phyloP scores from a whole-genome alignment of 2,113 vertebrate genomes.

The Oreocharis arfaki region DNA sequence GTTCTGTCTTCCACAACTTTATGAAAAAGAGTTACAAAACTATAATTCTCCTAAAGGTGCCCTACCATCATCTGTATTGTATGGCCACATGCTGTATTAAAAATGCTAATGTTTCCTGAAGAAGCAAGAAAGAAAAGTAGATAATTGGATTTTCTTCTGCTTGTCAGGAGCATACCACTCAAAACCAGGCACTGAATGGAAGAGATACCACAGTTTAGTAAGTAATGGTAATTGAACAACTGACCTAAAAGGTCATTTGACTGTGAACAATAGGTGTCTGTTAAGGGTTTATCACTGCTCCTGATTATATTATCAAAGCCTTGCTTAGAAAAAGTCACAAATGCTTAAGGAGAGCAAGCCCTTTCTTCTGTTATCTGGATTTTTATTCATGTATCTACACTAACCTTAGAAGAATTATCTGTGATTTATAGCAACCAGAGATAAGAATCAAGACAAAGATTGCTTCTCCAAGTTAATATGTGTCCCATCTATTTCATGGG shows the following conservation, averaged over 20 bases:
- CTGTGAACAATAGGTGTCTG: not conserved
- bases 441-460: not conserved
- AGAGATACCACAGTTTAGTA: not conserved
- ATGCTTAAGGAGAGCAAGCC: not conserved
- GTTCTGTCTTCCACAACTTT: not conserved
- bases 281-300: not conserved
- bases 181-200: not conserved
- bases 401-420: not conserved
- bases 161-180: constrained; percentile 5
- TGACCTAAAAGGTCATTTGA: constrained; percentile 25
- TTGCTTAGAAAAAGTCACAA: not conserved
- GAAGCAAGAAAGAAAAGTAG: not conserved
- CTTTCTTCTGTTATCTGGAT: not conserved
- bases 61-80: not conserved
- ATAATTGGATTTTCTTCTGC: not conserved
- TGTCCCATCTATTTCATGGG: not conserved
- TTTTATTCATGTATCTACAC: not conserved
- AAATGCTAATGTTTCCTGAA: constrained; percentile 5
- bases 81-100: not conserved
- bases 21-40: not conserved
- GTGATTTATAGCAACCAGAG: not conserved
- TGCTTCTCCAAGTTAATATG: not conserved
- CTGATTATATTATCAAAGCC: not conserved
- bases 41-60: not conserved
- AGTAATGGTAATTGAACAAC: constrained; percentile 3